Evolutionary conservation across 2,888 invertebrate species (phyloP), one percentile per base, ranked within the genome.

Genomic region (Tinea trinotella): DNA sequence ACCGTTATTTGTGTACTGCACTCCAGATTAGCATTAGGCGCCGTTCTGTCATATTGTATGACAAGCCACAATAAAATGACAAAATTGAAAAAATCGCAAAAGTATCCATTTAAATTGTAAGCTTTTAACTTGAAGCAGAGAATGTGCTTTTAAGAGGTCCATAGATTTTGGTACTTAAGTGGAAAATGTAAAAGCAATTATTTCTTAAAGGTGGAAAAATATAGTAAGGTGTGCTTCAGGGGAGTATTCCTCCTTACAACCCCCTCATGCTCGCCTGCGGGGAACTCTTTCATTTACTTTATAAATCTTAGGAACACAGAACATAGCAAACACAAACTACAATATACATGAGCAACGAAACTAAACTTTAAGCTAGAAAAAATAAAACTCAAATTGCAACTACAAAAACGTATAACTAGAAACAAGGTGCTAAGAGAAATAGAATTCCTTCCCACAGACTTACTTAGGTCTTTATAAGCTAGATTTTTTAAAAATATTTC

Each of bases 211-310:
- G 46, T 46, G 19, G 18, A 46, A 46, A 46, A 40, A 40, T 40
- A 46, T 17, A 46, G 46, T 18, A 10, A 17, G 46, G 46, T 17
- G 46, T 46, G 12, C 12, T 36, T 40, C 40, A n/a, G 7, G 17
- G 12, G 15, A 40, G 15, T 40, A 40, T 12, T 40, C 13, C 40
- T 30, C 7, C 40, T 13, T 2, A 15, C 13, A 40, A 40, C 48
- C 15, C 46, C 15, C 46, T n/a, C 46, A 46, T 17, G 24, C 24
- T 50, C 24, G 22, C n/a, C 24, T 19, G 46, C 2, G 50, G 15
- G 13, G 50, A 50, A 24, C 20, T 50, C 24, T 50, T 50, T 24
- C 50, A 50, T 50, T 50, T 50, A 50, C 50, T 50, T 50, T 24
- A 50, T 50, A 50, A 50, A 50, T 50, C 50, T 22, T 12, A 15